Evolutionary conservation across 2,797 vertebrate species (phyloP).

Genomic region (Hozukius guyotensis): DNA sequence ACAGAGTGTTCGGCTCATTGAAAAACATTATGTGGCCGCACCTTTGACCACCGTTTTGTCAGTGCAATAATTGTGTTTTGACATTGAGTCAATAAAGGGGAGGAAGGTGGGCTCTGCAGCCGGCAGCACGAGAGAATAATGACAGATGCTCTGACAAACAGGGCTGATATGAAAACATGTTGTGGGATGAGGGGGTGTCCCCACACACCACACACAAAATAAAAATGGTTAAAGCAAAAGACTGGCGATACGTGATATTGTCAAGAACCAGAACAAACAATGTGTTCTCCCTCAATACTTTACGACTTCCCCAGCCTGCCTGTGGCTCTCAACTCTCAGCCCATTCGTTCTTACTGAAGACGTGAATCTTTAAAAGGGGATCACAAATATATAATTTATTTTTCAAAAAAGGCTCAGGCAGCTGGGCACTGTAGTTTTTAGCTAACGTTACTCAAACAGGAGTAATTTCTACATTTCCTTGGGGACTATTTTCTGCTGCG

Average conservation of each 20-base stretch:
- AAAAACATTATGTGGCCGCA: conserved; percentile 65
- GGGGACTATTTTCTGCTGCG: background rate
- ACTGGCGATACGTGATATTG: background rate
- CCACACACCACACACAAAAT: background rate
- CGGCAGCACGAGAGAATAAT: conserved; percentile 26
- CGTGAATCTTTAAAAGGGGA: background rate
- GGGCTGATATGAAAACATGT: conserved; percentile 80
- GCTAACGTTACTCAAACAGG: background rate
- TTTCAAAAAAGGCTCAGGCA: background rate
- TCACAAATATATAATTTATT: background rate
- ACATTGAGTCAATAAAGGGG: conserved; percentile 69
- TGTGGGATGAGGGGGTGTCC: conserved; percentile 56
- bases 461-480: background rate
- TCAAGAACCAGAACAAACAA: background rate
- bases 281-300: background rate
- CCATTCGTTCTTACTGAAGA: background rate
- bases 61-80: conserved; percentile 66
- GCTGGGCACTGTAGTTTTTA: background rate
- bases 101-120: conserved; percentile 37
- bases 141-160: conserved; percentile 55
- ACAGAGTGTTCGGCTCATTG: conserved; percentile 52
- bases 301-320: background rate
- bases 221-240: background rate
- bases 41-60: conserved; percentile 58
- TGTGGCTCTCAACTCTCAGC: background rate